Percentiles rank a stretch among this genome's conserved stretches.
These are phyloP conservation scores for Empidonax alnorum DNA, from an alignment of 2,113 vertebrate species.

Conservation along the genomic window DNA sequence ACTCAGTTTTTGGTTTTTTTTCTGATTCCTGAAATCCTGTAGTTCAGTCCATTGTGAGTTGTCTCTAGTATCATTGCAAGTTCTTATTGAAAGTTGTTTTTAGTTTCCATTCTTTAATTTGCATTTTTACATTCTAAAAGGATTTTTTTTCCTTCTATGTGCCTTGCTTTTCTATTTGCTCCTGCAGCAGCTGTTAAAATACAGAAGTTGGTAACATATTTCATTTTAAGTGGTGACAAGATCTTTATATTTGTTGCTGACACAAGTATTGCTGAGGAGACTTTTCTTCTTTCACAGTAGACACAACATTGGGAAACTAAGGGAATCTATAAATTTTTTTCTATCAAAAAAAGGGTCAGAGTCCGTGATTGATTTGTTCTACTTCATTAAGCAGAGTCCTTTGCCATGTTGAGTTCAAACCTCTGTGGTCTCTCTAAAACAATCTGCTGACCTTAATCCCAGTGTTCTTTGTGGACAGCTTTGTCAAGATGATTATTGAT, in stretches of 20 bases:
- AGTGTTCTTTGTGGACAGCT: not conserved
- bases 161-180: not conserved
- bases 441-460: not conserved
- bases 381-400: not conserved
- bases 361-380: not conserved
- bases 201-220: not conserved
- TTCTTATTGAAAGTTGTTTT: not conserved
- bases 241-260: not conserved
- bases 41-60: not conserved
- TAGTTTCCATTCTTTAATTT: not conserved
- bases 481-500: not conserved
- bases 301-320: not conserved
- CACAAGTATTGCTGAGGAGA: not conserved
- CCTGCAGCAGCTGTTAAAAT: not conserved
- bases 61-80: not conserved
- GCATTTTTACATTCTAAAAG: not conserved
- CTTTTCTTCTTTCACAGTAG: not conserved
- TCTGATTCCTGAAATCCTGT: not conserved
- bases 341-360: not conserved
- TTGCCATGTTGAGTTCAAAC: not conserved
- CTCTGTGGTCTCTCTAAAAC: not conserved
- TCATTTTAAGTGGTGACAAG: not conserved
- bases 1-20: not conserved
- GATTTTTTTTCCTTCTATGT: not conserved
- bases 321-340: accelerated